Base-by-base conservation (phyloP, 2,113 vertebrate genomes). In the Larimichthys crocea region DNA sequence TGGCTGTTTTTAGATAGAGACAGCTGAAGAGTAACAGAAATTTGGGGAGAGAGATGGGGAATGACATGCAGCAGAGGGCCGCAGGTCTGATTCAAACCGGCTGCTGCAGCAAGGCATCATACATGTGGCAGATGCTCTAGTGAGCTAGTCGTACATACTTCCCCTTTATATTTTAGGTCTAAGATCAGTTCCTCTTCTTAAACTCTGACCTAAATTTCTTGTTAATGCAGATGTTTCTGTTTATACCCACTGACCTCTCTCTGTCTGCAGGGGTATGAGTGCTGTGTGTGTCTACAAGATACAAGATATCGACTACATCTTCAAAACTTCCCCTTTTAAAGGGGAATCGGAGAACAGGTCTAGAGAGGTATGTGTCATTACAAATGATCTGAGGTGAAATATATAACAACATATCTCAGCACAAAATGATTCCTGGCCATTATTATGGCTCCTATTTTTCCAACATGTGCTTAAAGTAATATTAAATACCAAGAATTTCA, bases 261-360 rank as follows among this genome's bases (percentile, higher is more conserved):
- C 8, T 89, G 3, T 76, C 26, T 61, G 19, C 86, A 96, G 95
- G 93, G 86, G 82, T 0, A 86, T 94, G 80, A 93, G 84, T 20
- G 94, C 93, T 7, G 90, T 96, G 26, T 96, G 95, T 15, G 80
- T 93, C 59, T 96, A 95, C 66, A 81, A 64, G 0, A 57, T 94
- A 68, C 3, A 15, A 5, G 81, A 92, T 17, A 93, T 96, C n/a
- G 61, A 83, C 7, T 0, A 5, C 0, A 3, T 92, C 79, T 96
- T 95, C 56, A 0, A 0, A 9, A 86, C 1, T 0, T 94, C 93
- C 0, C 0, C 12, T 0, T 93, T 95, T 22, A 91, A 72, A 67
- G 31, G 12, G 3, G 3, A 3, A 1, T 1, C 24, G 0, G 1
- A 0, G 0, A 3, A 19, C 11, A 74, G 88, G 14, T 4, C 68